Percentiles rank a stretch among this genome's conserved stretches.
Evolutionary conservation across 2,888 invertebrate genomes (phyloP).

Genomic region (Cryptus armator): DNA sequence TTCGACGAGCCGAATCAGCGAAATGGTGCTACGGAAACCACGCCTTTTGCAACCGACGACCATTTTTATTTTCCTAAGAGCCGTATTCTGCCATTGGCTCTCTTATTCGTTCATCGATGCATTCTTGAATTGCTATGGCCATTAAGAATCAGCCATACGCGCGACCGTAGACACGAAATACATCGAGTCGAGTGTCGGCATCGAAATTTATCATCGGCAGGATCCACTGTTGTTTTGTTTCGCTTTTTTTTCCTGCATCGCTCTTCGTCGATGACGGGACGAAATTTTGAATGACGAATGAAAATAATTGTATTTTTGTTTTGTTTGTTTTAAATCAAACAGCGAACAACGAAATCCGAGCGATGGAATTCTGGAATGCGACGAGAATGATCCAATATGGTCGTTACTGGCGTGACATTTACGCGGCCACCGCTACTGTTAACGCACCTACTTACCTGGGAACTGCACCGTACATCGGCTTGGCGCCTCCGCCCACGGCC

Average conservation of each 20-base stretch:
- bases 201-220: not conserved
- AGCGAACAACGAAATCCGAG: slow-evolving; percentile 77
- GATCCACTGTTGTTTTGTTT: not conserved
- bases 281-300: not conserved
- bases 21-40: slow-evolving; percentile 57
- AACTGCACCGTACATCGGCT: slow-evolving; percentile 77
- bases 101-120: slow-evolving; percentile 46
- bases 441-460: slow-evolving; percentile 78
- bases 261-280: not conserved
- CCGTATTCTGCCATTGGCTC: slow-evolving; percentile 42
- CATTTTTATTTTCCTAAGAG: slow-evolving; percentile 51
- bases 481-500: slow-evolving; percentile 70
- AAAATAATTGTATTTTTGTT: slow-evolving; percentile 18
- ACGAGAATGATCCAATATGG: slow-evolving; percentile 70
- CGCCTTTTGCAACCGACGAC: slow-evolving; percentile 63
- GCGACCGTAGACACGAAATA: not conserved
- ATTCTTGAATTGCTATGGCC: slow-evolving; percentile 20
- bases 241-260: not conserved
- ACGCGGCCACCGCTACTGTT: slow-evolving; percentile 60
- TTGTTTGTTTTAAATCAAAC: slow-evolving; percentile 41
- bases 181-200: not conserved
- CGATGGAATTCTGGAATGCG: slow-evolving; percentile 74
- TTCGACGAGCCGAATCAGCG: slow-evolving; percentile 46
- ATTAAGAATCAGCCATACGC: slow-evolving; percentile 3
- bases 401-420: slow-evolving; percentile 65